Evolutionary conservation across 1,140 invertebrate species (phyloP).

Genomic region (Vollenhovia emeryi): DNA sequence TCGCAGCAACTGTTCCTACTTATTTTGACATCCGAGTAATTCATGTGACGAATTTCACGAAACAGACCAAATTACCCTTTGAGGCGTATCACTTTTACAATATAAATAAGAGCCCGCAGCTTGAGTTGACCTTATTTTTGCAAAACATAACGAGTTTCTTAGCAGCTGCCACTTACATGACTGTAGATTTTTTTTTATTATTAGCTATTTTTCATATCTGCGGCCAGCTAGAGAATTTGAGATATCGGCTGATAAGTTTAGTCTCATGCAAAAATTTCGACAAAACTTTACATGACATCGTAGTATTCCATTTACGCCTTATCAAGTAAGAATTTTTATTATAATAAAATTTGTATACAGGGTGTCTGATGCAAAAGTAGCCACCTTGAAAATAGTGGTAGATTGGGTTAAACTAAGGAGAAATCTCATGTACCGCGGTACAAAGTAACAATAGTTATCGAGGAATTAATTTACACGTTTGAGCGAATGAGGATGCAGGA

Average conservation of each 20-base stretch:
- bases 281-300: neutral
- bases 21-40: neutral
- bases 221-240: conserved; percentile 19
- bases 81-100: conserved; percentile 1
- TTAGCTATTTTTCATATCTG: conserved; percentile 23
- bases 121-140: neutral
- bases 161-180: neutral
- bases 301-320: neutral
- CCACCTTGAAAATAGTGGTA: no score
- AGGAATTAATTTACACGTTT: no score
- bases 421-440: no score
- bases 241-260: neutral
- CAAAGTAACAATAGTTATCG: no score
- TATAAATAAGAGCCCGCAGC: neutral
- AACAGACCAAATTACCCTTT: neutral
- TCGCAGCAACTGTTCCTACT: neutral
- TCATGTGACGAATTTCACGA: neutral
- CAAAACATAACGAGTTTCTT: neutral
- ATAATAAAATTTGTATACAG: neutral
- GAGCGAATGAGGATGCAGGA: no score
- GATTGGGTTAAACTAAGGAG: no score
- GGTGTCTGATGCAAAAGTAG: no score
- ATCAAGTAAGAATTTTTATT: conserved; percentile 5
- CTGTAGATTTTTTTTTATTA: conserved; percentile 21
- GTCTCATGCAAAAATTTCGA: neutral